A percentile compares a stretch with the other conserved stretches of the same genome.
Conservation (phyloP, 2,113 vertebrate genomes). For the Calonectris borealis region DNA sequence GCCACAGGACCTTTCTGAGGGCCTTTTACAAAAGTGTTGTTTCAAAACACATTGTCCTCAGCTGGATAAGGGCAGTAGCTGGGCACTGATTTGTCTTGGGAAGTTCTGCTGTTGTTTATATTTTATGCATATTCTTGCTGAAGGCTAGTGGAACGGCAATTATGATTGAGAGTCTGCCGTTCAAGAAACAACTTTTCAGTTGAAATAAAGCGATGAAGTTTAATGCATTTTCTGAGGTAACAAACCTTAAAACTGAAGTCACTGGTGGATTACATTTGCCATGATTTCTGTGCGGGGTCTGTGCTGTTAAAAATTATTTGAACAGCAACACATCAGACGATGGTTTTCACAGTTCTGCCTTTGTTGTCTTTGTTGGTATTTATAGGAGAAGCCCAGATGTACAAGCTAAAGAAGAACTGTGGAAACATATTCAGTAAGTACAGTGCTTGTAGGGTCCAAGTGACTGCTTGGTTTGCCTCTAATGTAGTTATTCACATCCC, state of each 20-base stretch:
- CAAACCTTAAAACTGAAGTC: neutral
- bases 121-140: neutral
- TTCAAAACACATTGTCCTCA: neutral
- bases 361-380: conserved; percentile 19
- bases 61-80: neutral
- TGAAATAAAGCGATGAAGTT: neutral
- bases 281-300: neutral
- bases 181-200: neutral
- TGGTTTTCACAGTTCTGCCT: neutral
- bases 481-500: neutral
- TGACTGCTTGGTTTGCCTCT: neutral
- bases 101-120: neutral
- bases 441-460: neutral
- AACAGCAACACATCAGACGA: neutral
- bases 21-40: neutral
- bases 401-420: conserved; percentile 89
- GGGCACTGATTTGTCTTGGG: neutral
- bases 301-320: neutral
- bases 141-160: neutral
- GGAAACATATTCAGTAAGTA: conserved; percentile 92
- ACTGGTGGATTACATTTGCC: neutral
- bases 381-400: conserved; percentile 88
- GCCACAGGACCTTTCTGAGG: neutral
- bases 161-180: neutral
- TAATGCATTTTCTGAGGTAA: neutral